Conservation (phyloP, 2,888 invertebrate species). For the Trichogramma evanescens region DNA sequence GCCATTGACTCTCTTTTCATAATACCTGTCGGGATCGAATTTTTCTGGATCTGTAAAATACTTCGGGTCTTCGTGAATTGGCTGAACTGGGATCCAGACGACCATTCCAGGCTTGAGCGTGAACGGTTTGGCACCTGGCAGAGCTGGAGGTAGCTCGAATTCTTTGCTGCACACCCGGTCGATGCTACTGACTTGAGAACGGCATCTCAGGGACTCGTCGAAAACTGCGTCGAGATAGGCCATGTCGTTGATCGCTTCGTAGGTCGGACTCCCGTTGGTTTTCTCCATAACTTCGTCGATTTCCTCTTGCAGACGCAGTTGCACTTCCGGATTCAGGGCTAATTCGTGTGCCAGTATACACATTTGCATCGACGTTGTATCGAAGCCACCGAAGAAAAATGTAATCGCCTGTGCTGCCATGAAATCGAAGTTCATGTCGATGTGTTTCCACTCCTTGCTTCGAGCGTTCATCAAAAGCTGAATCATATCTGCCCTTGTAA, state of each 20-base stretch:
- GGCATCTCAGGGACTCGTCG: conserved; percentile 35
- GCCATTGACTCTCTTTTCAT: conserved; percentile 3
- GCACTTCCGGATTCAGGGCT: conserved; percentile 29
- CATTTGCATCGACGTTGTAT: conserved; percentile 31
- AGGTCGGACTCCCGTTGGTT: conserved; percentile 39
- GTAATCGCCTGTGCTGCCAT: conserved; percentile 49
- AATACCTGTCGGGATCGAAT: conserved; percentile 46
- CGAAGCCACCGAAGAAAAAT: conserved; percentile 42
- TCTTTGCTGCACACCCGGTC: conserved; percentile 37
- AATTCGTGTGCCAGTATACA: conserved; percentile 31
- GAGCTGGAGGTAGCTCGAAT: conserved; percentile 37
- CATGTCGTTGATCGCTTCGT: conserved; percentile 48
- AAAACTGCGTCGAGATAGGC: conserved; percentile 54
- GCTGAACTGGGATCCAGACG: conserved; percentile 38
- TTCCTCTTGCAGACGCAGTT: conserved; percentile 33
- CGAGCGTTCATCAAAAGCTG: conserved; percentile 36
- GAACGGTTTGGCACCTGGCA: conserved; percentile 34
- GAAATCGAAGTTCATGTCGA: conserved; percentile 36
- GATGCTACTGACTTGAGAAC: conserved; percentile 28
- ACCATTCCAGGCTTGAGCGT: conserved; percentile 33
- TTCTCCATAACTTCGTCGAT: conserved; percentile 34
- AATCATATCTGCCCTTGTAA: conserved; percentile 34
- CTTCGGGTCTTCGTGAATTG: conserved; percentile 40
- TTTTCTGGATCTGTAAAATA: conserved; percentile 41
- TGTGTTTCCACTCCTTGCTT: conserved; percentile 17